phyloP scores from a whole-genome alignment of 2,113 vertebrate species.

The Dicentrarchus labrax region DNA sequence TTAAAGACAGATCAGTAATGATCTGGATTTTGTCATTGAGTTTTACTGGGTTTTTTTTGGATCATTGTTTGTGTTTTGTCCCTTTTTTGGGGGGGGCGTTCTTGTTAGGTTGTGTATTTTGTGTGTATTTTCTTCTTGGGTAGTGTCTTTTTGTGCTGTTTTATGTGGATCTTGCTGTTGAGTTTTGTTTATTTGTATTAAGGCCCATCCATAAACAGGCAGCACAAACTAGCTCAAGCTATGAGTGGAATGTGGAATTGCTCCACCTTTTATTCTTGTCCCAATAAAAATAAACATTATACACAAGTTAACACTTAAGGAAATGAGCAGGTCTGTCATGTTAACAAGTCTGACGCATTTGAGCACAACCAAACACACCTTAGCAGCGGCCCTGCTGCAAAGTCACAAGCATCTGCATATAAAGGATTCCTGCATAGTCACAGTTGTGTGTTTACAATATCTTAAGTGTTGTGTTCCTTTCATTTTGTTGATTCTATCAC shows the following conservation, averaged over 20 bases:
- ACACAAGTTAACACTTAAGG: not conserved
- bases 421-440: not conserved
- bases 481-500: not conserved
- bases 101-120: not conserved
- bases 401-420: not conserved
- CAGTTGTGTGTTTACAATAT: not conserved
- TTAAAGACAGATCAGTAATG: no score
- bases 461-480: not conserved
- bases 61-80: not conserved
- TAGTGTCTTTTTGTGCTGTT: not conserved
- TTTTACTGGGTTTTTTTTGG: not conserved
- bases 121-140: not conserved
- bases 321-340: not conserved
- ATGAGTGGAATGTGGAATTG: not conserved
- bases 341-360: not conserved
- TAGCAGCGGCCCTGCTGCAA: not conserved
- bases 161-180: not conserved
- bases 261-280: not conserved
- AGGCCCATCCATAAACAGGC: not conserved
- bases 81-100: no score
- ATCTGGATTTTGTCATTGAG: no score
- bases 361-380: not conserved
- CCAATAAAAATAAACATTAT: not conserved
- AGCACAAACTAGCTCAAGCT: not conserved
- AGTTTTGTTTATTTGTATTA: not conserved